Evolutionary conservation across 2,113 vertebrate species (phyloP).

Genomic region (Chrysemys picta): DNA sequence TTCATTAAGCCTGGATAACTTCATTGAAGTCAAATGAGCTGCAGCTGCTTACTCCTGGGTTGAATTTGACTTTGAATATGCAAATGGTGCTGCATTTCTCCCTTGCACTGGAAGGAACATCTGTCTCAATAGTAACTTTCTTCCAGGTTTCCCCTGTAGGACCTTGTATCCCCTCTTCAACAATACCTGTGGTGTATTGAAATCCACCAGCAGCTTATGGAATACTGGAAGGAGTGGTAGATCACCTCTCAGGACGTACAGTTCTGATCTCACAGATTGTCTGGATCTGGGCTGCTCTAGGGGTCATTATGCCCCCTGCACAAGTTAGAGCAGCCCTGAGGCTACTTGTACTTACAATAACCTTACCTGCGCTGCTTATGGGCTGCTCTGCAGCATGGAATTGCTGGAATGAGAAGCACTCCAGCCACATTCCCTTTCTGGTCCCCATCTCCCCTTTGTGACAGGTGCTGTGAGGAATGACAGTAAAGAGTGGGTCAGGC

Average conservation of each 20-base stretch:
- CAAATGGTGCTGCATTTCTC: neutral
- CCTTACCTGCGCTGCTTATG: neutral
- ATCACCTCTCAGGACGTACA: neutral
- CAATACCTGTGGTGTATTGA: neutral
- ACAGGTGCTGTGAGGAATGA: rapidly evolving
- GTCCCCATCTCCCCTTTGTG: neutral
- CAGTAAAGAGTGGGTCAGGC: rapidly evolving
- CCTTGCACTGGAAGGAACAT: neutral
- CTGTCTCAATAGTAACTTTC: neutral
- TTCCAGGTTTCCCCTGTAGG: neutral
- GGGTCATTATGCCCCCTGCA: neutral
- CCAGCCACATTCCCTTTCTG: neutral
- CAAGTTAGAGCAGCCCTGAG: neutral
- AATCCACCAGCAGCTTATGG: neutral
- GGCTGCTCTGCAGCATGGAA: rapidly evolving
- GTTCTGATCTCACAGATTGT: neutral
- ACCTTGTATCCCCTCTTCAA: neutral
- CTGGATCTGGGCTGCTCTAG: neutral
- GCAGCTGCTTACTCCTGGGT: neutral
- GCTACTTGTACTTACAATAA: neutral
- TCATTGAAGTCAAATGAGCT: neutral
- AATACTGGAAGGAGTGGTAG: neutral
- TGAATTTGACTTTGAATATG: neutral
- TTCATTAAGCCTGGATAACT: neutral
- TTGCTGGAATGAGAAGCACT: neutral